Base-by-base conservation (phyloP, 2,797 vertebrate genomes). In the Scarus forsteni region DNA sequence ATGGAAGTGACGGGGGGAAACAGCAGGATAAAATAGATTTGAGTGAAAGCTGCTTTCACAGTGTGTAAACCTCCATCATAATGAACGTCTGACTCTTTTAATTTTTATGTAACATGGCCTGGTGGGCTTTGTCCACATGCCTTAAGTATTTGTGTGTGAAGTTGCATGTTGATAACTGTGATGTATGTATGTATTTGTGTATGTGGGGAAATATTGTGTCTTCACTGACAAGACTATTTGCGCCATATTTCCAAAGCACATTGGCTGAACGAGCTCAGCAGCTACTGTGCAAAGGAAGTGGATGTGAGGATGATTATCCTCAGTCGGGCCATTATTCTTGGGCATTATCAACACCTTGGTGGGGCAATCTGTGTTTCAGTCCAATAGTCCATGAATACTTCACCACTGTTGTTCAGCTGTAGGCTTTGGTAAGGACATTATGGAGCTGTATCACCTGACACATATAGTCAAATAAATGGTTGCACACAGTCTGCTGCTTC, bases 271-370 rank as follows among this genome's bases (percentile, higher is more conserved):
- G 57, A 83, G 83, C 72, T 90, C 75, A 80, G 77, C 43, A 50
- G 64, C 75, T 76, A 71, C 84, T 78, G 60, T 8, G 70, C 75
- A 72, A 68, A 71, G 56, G 69, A 72, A 65, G 60, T 34, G 77
- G 79, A 87, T 86, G 79, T 80, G 71, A 77, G 79, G 18, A 13
- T 74, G 82, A 91, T 92, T 92, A 89, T 83, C 76, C 84, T 76
- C 27, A 66, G 88, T 86, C 92, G 83, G 92, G 89, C 83, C 89
- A 92, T 91, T 90, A 81, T 89, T 93, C 89, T 89, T 81, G 38
- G 69, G 77, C 75, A 85, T 92, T 92, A 92, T 92, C 90, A 92
- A 86, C 90, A 91, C 85, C 82, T 91, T 88, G 77, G 85, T 88
- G 71, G 63, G 60, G 66, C 83, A 91, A 89, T 92, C 85, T 88